Conservation (phyloP, 2,113 vertebrate genomes). For the Psammodynastes pulverulentus region DNA sequence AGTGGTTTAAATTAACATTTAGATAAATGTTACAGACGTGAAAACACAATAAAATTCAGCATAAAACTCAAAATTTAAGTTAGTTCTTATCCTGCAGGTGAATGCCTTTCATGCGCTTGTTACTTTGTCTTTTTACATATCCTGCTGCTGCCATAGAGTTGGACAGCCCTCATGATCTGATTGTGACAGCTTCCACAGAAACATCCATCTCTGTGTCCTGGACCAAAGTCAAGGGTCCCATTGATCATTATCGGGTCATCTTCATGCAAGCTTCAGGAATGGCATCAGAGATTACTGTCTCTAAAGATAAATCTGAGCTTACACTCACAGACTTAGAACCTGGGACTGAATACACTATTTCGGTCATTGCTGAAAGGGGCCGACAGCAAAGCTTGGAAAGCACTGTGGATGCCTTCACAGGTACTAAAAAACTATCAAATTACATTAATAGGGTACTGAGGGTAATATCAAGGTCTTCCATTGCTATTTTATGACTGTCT, state of each 20-base stretch:
- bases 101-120: not conserved
- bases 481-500: not conserved
- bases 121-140: not conserved
- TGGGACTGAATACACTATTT: conserved; percentile 91
- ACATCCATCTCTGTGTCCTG: conserved; percentile 89
- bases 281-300: conserved; percentile 83
- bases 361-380: conserved; percentile 86
- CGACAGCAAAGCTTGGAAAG: conserved; percentile 88
- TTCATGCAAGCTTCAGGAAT: conserved; percentile 86
- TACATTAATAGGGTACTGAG: not conserved
- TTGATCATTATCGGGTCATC: conserved; percentile 91
- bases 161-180: conserved; percentile 86
- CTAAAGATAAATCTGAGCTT: conserved; percentile 75
- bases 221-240: conserved; percentile 86
- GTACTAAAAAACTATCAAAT: conserved; percentile 61
- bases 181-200: conserved; percentile 89
- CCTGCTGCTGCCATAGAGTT: conserved; percentile 72
- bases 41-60: not conserved
- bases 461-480: not conserved
- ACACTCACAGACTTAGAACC: conserved; percentile 88
- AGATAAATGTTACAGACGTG: not conserved
- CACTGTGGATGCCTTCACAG: conserved; percentile 94
- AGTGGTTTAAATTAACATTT: not conserved
- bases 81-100: not conserved
- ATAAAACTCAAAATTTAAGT: not conserved